Percentiles rank a stretch among this genome's conserved stretches.
These are phyloP conservation scores for Pelecanus crispus DNA, from an alignment of 2,113 vertebrate species.

Conservation along the genomic window DNA sequence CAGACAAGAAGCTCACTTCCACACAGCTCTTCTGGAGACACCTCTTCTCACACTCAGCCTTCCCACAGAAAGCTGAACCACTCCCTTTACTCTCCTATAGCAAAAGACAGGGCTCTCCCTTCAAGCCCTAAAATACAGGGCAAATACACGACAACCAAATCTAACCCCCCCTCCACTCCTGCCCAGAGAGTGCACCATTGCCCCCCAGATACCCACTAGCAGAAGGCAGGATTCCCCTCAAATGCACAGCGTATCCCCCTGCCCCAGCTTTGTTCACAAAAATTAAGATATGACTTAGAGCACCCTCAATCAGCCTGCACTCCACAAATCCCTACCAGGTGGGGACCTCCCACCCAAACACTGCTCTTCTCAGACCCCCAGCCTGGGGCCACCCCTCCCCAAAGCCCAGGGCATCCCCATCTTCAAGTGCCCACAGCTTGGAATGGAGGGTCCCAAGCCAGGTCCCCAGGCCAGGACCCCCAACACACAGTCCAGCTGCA, in stretches of 20 bases:
- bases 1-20: neutral
- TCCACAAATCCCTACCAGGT: fast-evolving
- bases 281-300: neutral
- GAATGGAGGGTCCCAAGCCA: neutral
- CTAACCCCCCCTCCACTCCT: neutral
- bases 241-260: fast-evolving
- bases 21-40: neutral
- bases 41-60: neutral
- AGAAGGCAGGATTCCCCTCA: neutral
- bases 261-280: neutral
- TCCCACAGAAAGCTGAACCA: neutral
- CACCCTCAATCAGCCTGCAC: too few relatives aligned
- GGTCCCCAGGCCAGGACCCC: neutral
- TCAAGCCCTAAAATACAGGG: neutral
- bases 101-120: neutral
- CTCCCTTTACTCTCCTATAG: neutral
- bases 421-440: too few relatives aligned
- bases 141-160: neutral
- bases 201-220: neutral
- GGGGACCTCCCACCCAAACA: neutral
- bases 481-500: neutral
- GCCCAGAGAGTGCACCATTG: fast-evolving
- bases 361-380: too few relatives aligned
- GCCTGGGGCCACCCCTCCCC: neutral
- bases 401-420: too few relatives aligned